A percentile compares a stretch with the other conserved stretches of the same genome.
Evolutionary conservation across 2,888 invertebrate genomes (phyloP).

Genomic region (Ormyrus thymus): DNA sequence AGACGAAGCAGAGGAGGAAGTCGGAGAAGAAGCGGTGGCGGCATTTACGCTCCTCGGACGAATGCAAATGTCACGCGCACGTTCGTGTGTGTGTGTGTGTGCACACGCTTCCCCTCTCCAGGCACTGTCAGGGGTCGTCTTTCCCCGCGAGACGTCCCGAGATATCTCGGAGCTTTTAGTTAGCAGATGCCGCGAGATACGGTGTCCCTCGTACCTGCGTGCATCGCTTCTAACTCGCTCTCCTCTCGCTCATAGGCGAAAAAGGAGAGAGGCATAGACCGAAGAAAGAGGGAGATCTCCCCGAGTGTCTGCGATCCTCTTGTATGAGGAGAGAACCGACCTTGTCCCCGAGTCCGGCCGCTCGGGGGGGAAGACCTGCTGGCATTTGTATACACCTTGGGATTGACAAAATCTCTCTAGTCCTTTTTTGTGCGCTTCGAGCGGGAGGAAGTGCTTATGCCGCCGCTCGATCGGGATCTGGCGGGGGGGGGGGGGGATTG

Average conservation of each 20-base stretch:
- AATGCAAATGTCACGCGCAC: constrained; percentile 66
- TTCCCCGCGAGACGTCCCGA: constrained; percentile 45
- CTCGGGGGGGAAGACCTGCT: constrained; percentile 4
- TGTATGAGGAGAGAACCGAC: constrained; percentile 34
- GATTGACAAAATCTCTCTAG: constrained; percentile 29
- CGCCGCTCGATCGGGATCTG: not conserved
- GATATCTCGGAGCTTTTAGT: constrained; percentile 69
- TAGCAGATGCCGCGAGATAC: constrained; percentile 72
- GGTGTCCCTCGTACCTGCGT: not conserved
- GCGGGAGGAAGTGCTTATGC: constrained; percentile 23
- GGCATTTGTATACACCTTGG: constrained; percentile 33
- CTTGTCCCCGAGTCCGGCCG: constrained; percentile 44
- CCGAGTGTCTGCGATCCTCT: constrained; percentile 35
- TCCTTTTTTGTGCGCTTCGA: constrained; percentile 6
- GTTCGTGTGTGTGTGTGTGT: not conserved
- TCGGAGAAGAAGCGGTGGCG: constrained; percentile 26
- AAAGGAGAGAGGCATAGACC: constrained; percentile 16
- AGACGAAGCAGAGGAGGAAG: constrained; percentile 47
- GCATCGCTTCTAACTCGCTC: not conserved
- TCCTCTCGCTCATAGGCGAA: constrained; percentile 13
- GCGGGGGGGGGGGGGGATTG: not conserved
- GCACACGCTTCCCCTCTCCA: not conserved
- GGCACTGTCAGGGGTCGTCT: constrained; percentile 50
- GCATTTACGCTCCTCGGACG: constrained; percentile 52
- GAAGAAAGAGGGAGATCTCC: constrained; percentile 24